Evolutionary conservation across 2,888 invertebrate species (phyloP), one percentile per base, ranked within the genome.

Genomic region (Dicyrtoma fusca): DNA sequence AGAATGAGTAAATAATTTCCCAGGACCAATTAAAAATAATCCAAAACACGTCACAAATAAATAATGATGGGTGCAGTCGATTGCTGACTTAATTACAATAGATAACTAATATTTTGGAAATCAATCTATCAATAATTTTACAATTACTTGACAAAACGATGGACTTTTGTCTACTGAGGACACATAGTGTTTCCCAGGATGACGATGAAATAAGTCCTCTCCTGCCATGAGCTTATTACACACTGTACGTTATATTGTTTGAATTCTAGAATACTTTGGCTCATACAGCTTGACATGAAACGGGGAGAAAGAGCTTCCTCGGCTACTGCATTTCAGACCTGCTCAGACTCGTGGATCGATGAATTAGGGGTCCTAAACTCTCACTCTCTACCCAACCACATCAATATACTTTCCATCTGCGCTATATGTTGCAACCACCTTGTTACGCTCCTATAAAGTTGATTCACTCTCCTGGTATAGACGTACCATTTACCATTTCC

Each of bases 281-380:
- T 19, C 6, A 17, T 19, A 53, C 53, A 53, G 17, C 19, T 1
- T 11, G 53, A 19, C 11, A 1, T 3, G 53, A 17, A 53, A 53
- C 8, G 23, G 55, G 17, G 55, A 55, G 34, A n/a, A 17, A 59
- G 59, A 14, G 23, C 49, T 65, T 53, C 71, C 71, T 64, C 63
- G 64, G 21, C 71, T 49, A n/a, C 65, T 65, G 71, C 62, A 61
- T 59, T 66, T 61, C 57, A 72, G 74, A 74, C 74, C 49, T 75
- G 71, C 75, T 76, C 75, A 71, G 74, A 74, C 65, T 64, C 62
- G 25, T 66, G 72, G 73, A 76, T 76, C 76, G 74, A 76, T 76
- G 74, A 72, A 76, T 73, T 76, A 70, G 73, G 74, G 74, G 64
- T 63, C 62, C 71, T 55, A 49, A n/a, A 69, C 64, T 47, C 69